Percentiles rank a stretch among this genome's conserved stretches.
Conservation (phyloP, 2,113 vertebrate genomes). For the Plectropomus leopardus region DNA sequence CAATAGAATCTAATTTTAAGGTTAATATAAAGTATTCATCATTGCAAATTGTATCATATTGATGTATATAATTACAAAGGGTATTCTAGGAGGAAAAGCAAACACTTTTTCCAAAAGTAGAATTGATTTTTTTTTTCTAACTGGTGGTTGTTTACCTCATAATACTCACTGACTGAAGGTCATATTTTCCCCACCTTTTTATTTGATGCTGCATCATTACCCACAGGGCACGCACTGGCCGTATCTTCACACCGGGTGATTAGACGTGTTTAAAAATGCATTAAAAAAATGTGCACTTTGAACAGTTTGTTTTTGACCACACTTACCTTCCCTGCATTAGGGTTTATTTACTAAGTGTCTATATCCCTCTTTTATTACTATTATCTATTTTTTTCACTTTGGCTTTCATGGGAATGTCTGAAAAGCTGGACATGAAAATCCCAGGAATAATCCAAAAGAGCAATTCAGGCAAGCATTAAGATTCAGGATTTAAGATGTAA, state of each 20-base stretch:
- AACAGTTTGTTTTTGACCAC: conserved; percentile 18
- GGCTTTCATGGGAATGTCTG: conserved; percentile 8
- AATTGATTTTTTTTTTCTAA: conserved; percentile 34
- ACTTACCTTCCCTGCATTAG: conserved; percentile 6
- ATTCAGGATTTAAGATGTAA: conserved; percentile 8
- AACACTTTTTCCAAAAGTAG: conserved; percentile 8
- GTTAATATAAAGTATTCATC: conserved; percentile 55
- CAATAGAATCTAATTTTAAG: conserved; percentile 18
- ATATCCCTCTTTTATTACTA: background rate
- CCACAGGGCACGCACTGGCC: background rate
- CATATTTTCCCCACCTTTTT: conserved; percentile 36
- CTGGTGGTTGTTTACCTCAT: conserved; percentile 39
- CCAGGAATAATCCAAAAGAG: conserved; percentile 11
- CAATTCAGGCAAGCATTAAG: background rate
- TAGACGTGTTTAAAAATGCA: conserved; percentile 34
- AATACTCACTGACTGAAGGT: conserved; percentile 53
- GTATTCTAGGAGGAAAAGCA: conserved; percentile 11
- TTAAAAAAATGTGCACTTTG: conserved; percentile 22
- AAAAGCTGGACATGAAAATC: background rate
- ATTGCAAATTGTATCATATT: conserved; percentile 6
- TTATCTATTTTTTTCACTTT: background rate
- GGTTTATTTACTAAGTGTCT: background rate
- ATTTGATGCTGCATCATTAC: conserved; percentile 54
- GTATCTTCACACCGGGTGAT: conserved; percentile 27
- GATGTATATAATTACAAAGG: background rate